A percentile compares a stretch with the other conserved stretches of the same genome.
Conservation (phyloP, 2,797 vertebrate species). For the Nyctibius grandis region DNA sequence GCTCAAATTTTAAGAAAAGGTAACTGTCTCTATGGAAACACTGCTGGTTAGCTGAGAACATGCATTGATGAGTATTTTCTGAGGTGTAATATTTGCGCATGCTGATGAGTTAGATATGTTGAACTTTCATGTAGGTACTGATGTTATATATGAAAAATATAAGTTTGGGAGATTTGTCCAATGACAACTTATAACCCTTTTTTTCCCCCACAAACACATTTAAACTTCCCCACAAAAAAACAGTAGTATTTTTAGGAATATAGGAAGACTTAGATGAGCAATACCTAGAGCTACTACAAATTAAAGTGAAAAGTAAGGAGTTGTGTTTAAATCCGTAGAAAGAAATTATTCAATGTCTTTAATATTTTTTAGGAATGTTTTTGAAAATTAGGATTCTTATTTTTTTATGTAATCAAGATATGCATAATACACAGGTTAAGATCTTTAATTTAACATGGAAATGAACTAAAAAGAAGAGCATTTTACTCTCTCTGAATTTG, state of each 20-base stretch:
- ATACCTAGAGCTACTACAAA: not conserved
- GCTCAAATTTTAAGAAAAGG: not conserved
- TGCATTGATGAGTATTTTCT: fast-evolving
- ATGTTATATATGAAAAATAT: not conserved
- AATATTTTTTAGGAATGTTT: not conserved
- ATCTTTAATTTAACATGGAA: not conserved
- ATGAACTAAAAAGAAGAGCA: not conserved
- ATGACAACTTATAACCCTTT: fast-evolving
- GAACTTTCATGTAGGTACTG: not conserved
- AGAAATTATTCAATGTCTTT: not conserved
- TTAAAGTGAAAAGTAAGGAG: not conserved
- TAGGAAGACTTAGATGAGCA: fast-evolving
- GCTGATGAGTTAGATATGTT: not conserved
- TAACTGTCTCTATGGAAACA: fast-evolving
- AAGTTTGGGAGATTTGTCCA: not conserved
- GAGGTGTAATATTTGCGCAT: not conserved
- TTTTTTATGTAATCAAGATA: not conserved
- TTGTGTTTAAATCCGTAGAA: not conserved
- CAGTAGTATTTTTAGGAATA: not conserved
- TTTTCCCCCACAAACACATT: fast-evolving
- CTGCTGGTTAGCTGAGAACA: not conserved
- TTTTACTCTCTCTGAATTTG: not conserved
- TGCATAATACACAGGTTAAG: not conserved
- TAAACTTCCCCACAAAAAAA: fast-evolving
- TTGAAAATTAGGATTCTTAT: not conserved